Evolutionary conservation across 2,888 invertebrate genomes (phyloP).

Genomic region (Notodonta ziczac): DNA sequence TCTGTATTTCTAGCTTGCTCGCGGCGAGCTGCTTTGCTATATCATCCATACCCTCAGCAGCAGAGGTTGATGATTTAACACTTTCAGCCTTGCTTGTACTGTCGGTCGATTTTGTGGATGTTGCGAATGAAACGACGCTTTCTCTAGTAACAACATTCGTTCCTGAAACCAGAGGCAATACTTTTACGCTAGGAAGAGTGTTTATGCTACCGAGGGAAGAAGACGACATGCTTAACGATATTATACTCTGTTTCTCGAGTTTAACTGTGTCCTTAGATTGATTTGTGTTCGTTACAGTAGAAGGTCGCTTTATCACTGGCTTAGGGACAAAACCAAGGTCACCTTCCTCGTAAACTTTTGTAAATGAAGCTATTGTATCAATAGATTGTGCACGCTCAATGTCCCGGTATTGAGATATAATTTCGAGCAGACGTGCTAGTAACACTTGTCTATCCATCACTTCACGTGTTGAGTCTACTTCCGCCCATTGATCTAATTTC

Average conservation of each 20-base stretch:
- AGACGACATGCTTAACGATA: conserved; percentile 17
- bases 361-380: conserved; percentile 77
- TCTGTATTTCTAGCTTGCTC: conserved; percentile 32
- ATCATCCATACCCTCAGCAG: not conserved
- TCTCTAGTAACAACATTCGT: not conserved
- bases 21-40: conserved; percentile 25
- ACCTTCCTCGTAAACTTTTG: conserved; percentile 85
- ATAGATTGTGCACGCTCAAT: conserved; percentile 66
- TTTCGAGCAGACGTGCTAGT: conserved; percentile 83
- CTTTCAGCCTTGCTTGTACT: conserved; percentile 11
- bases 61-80: not conserved
- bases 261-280: conserved; percentile 45
- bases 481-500: conserved; percentile 75
- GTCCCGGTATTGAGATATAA: conserved; percentile 75
- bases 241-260: conserved; percentile 38
- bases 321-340: conserved; percentile 88
- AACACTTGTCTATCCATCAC: conserved; percentile 76
- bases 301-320: conserved; percentile 50
- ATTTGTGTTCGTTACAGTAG: conserved; percentile 32
- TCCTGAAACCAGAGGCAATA: conserved; percentile 18
- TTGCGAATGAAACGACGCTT: conserved; percentile 22
- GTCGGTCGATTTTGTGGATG: conserved; percentile 11
- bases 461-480: conserved; percentile 61
- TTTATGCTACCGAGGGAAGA: conserved; percentile 17
- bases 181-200: conserved; percentile 30